Conservation (phyloP, 2,797 vertebrate species). For the Micromesistius poutassou region DNA sequence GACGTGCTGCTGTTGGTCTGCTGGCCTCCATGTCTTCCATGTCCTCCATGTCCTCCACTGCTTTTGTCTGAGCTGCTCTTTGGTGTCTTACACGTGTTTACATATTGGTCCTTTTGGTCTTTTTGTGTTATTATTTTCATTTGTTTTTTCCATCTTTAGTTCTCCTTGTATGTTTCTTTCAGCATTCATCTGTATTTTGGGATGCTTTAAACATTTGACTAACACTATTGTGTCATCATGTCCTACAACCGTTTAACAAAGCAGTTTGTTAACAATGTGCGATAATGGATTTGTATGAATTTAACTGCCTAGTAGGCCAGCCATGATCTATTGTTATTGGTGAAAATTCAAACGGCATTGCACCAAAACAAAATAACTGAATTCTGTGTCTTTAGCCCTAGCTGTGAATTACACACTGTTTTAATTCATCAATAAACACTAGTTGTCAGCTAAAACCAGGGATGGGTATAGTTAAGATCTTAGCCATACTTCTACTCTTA, state of each 20-base stretch:
- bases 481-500: no score
- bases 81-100: background rate
- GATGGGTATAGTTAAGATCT: no score
- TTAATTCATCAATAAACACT: background rate
- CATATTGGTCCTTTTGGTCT: background rate
- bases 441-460: background rate
- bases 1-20: background rate
- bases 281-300: background rate
- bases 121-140: background rate
- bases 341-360: no score
- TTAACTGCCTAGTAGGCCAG: background rate
- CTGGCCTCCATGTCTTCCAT: no score
- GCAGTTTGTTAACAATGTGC: no score
- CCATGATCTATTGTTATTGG: background rate
- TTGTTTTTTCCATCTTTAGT: background rate
- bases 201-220: background rate
- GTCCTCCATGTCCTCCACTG: background rate
- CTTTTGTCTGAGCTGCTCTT: background rate
- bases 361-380: background rate
- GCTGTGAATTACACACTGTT: background rate
- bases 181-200: background rate
- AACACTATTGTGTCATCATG: background rate
- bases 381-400: background rate
- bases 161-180: background rate
- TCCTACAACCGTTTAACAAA: slow-evolving; percentile 1